Conservation (phyloP, 1,140 invertebrate species). For the Steinernema khuongi region DNA sequence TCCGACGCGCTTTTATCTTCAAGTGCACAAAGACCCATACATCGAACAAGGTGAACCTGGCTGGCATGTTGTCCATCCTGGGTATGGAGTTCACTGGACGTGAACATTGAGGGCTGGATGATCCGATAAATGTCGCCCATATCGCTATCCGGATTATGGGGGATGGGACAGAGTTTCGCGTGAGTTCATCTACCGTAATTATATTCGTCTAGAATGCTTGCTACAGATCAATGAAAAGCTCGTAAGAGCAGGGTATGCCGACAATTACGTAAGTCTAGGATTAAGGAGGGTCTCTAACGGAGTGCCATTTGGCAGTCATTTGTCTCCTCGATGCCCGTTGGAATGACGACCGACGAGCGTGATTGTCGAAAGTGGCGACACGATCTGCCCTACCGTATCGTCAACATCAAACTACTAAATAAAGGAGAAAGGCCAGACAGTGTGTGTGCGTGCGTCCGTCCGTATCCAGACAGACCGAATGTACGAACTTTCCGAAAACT, state of each 20-base stretch:
- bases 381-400: constrained; percentile 35
- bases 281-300: constrained; percentile 5
- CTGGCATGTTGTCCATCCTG: too few relatives aligned
- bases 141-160: constrained; percentile 63
- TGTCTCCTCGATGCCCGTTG: not conserved
- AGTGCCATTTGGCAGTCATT: constrained; percentile 12
- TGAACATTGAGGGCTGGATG: constrained; percentile 66
- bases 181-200: constrained; percentile 54
- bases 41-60: too few relatives aligned
- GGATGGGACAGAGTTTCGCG: constrained; percentile 62
- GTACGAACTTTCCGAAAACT: too few relatives aligned
- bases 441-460: too few relatives aligned
- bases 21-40: too few relatives aligned
- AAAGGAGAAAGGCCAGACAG: too few relatives aligned
- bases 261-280: constrained; percentile 20
- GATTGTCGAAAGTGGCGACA: constrained; percentile 35
- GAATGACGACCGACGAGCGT: constrained; percentile 8
- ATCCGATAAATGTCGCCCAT: constrained; percentile 66
- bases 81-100: constrained; percentile 65
- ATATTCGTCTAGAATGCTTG: not conserved
- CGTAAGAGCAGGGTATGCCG: constrained; percentile 26
- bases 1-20: too few relatives aligned
- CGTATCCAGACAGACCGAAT: too few relatives aligned
- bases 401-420: too few relatives aligned
- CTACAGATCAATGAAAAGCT: constrained; percentile 38